Base-by-base conservation (phyloP, 2,888 invertebrate genomes). In the Trichopoda pennipes region DNA sequence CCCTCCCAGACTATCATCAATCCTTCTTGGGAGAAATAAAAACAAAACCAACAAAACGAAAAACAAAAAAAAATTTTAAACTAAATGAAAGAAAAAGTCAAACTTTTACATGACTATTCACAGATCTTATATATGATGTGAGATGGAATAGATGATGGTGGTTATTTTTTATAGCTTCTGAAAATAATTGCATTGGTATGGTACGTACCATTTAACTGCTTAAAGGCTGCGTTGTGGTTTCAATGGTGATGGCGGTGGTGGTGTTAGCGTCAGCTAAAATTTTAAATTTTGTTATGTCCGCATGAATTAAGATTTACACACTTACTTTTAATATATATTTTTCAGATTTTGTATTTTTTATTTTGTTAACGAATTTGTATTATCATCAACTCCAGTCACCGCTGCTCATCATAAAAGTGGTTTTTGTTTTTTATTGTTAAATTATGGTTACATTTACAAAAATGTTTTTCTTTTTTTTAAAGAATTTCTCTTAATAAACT, bases 131-230 rank as follows among this genome's bases (percentile, higher is more conserved):
- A 61, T 80, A 47, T 55, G 70, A 66, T 76, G 38, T 66, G 32
- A 42, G 64, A 35, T 55, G 61, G 35, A 32, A 66, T 53, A 35
- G 66, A 66, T 49, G 58, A 61, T 81, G 74, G 70, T 75, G 81
- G 79, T 82, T 14, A n/a, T 44, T 79, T 70, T 61, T 82, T 82
- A 79, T 75, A 79, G 79, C 82, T 82, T 79, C 79, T 82, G 81
- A 79, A 79, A 79, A 79, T 79, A 73, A 73, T 68, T 77, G 63
- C 61, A 55, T 63, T 63, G 77, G 63, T 77, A 56, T 56, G 70
- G 19, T 64, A 49, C 63, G 69, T 63, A 55, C 32, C 55, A 69
- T 77, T 47, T 61, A 19, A 42, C 53, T 68, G 35, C 47, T 61
- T 47, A 74, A 68, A 55, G 66, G 49, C 58, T 58, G 58, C 58